phyloP scores from a whole-genome alignment of 2,888 invertebrate genomes.

The Diarsia dahlii region DNA sequence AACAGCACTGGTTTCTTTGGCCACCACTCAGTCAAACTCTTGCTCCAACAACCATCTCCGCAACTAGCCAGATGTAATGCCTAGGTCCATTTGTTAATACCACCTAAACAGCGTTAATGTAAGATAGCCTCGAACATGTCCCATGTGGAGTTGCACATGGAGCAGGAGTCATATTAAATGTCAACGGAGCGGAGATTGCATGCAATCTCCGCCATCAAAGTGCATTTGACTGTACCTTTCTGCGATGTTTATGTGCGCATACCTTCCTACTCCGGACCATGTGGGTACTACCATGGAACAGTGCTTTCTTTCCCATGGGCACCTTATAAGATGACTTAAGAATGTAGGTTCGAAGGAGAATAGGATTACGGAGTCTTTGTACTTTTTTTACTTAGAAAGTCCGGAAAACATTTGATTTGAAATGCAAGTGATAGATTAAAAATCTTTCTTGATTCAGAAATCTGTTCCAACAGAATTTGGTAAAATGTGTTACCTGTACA shows the following conservation, averaged over 20 bases:
- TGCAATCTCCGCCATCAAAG: neutral
- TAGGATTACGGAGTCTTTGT: neutral
- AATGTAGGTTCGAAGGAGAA: neutral
- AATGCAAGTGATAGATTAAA: neutral
- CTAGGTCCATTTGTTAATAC: no score
- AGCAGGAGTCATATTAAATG: neutral
- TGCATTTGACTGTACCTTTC: neutral
- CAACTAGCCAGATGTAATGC: no score
- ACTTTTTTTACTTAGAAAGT: neutral
- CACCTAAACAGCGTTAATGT: neutral
- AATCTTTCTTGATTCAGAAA: neutral
- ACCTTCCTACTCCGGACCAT: neutral
- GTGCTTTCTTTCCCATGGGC: neutral
- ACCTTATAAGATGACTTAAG: neutral
- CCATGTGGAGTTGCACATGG: neutral
- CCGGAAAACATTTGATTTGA: no score
- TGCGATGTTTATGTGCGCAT: conserved; percentile 11
- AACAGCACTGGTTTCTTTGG: no score
- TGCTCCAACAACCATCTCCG: no score
- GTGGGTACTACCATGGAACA: neutral
- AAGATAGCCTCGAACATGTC: neutral
- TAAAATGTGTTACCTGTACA: no score
- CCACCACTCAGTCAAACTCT: no score
- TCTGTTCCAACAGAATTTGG: neutral
- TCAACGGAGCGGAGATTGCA: neutral